Base-by-base conservation (phyloP, 2,888 invertebrate genomes). In the Tortricodes alternella region DNA sequence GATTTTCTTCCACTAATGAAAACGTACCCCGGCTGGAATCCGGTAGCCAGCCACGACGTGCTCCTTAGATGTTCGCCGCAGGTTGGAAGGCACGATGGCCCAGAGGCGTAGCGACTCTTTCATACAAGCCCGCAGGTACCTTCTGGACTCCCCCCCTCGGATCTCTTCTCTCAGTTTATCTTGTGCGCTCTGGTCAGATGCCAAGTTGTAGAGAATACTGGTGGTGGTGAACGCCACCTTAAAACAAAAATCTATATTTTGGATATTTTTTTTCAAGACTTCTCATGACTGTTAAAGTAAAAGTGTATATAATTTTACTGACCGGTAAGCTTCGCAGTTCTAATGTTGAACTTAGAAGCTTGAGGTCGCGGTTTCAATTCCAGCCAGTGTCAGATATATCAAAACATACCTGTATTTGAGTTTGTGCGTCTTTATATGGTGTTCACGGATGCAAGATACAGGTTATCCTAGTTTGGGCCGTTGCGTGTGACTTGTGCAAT, bases 51-150 rank as follows among this genome's bases (percentile, higher is more conserved):
- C 78, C 0, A 91, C 83, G 9, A 85, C 62, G 59, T 89, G 83
- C 18, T 89, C 87, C 60, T 78, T 85, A 1, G 82, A 78, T 0
- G 85, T 83, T 46, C 78, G 71, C 50, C 91, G 74, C 53, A 84
- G 65, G 53, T 83, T 88, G 1, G 82, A 80, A 0, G 85, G 77
- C 1, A 89, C 60, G 0, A 89, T 81, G 1, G 89, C 83, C 64
- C 76, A 70, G 15, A 89, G 63, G 56, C 94, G 82, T 38, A 92
- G 78, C 0, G 92, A 81, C 76, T 94, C 94, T 70, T 94, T 94
- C 3, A 94, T 76, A 64, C 93, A 93, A 1, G 94, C 94, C 69
- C 91, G 92, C 6, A 94, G 75, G 65, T 93, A 94, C 57, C 77
- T 64, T 21, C 71, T 78, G 2, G 71, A 62, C 19, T 76, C 73